Evolutionary conservation across 2,888 invertebrate genomes (phyloP).

Genomic region (Ectemnius continuus): DNA sequence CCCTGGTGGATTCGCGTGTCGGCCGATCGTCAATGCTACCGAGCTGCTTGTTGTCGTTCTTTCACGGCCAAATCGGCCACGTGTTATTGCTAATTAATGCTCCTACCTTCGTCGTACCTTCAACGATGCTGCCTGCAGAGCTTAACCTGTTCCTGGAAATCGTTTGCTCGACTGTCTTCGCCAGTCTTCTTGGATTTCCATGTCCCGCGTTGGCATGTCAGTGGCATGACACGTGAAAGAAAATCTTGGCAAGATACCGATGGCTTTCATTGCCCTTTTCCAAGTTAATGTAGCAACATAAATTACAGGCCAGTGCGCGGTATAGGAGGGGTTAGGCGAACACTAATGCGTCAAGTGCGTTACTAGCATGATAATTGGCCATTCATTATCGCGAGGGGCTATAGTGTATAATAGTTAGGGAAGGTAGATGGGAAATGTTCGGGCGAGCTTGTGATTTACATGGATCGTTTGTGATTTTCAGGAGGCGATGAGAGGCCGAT

Average conservation of each 20-base stretch:
- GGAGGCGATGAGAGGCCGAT: conserved; percentile 20
- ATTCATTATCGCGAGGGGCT: no score
- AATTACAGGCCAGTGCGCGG: no score
- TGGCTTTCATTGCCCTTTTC: no score
- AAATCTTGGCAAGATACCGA: no score
- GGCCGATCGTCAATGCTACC: conserved; percentile 57
- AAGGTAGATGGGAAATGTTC: background rate
- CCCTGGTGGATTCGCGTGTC: conserved; percentile 60
- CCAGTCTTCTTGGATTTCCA: background rate
- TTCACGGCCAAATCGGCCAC: conserved; percentile 58
- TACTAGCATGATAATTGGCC: no score
- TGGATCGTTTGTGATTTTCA: conserved; percentile 30
- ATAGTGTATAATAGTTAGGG: no score
- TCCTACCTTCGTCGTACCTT: conserved; percentile 55
- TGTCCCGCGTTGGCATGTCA: no score
- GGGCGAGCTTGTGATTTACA: background rate
- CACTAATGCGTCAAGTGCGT: no score
- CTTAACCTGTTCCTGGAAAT: conserved; percentile 7
- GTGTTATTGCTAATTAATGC: conserved; percentile 70
- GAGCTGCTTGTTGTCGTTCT: conserved; percentile 52
- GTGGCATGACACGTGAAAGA: no score
- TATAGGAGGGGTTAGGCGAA: no score
- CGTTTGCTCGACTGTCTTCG: conserved; percentile 10
- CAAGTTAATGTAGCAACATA: no score
- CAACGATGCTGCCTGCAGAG: conserved; percentile 14